These are phyloP conservation scores for Argyrosomus japonicus DNA, from an alignment of 2,113 vertebrate genomes.

Conservation along the genomic window DNA sequence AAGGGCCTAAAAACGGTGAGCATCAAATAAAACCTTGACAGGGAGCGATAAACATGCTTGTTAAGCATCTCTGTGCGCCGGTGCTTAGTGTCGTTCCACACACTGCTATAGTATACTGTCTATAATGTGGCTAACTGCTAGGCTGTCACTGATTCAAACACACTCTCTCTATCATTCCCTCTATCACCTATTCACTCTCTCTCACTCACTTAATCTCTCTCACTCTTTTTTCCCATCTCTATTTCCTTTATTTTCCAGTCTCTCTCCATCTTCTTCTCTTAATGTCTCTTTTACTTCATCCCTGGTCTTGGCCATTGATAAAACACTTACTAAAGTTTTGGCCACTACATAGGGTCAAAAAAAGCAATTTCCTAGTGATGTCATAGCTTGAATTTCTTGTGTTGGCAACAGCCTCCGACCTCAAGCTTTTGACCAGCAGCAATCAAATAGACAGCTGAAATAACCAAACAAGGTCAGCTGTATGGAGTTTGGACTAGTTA, in stretches of 20 bases:
- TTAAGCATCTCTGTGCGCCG: constrained; percentile 59
- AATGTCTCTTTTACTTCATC: constrained; percentile 39
- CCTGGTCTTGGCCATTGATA: constrained; percentile 51
- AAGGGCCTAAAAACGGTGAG: constrained; percentile 38
- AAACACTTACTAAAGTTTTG: constrained; percentile 48
- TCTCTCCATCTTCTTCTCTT: constrained; percentile 16
- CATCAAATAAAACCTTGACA: constrained; percentile 75
- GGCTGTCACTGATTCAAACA: constrained; percentile 47
- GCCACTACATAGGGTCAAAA: constrained; percentile 37
- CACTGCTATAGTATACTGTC: constrained; percentile 28
- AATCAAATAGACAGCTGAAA: constrained; percentile 44
- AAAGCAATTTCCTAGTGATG: constrained; percentile 58
- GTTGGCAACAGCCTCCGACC: constrained; percentile 36
- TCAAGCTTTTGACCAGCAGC: constrained; percentile 59
- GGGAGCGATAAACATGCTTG: constrained; percentile 70
- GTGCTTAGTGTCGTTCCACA: constrained; percentile 30
- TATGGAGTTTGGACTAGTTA: constrained; percentile 46
- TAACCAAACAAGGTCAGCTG: constrained; percentile 42
- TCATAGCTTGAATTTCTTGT: constrained; percentile 57
- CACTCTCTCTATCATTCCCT: constrained; percentile 50
- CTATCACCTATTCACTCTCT: constrained; percentile 37
- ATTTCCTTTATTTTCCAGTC: constrained; percentile 8
- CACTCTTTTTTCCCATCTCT: neutral
- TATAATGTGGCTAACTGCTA: constrained; percentile 63
- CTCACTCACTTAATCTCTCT: constrained; percentile 35